Base-by-base conservation (phyloP, 2,888 invertebrate species). In the Cosmia pyralina region DNA sequence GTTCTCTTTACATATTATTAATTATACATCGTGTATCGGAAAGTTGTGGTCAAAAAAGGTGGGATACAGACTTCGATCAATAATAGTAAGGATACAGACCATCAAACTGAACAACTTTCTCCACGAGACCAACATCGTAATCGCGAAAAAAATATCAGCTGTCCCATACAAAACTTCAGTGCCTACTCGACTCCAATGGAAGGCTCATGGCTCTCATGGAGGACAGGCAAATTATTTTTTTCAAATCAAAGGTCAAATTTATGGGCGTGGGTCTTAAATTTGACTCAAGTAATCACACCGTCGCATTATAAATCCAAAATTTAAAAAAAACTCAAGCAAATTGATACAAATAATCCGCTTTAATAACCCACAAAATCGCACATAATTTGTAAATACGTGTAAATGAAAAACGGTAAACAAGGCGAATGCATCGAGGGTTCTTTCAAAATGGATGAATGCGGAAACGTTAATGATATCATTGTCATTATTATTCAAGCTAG, bases 401-500 rank as follows among this genome's bases (percentile, higher is more conserved):
- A 38, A 53, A 15, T 17, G 11, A 48, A 55, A 60, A 58, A 44
- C 10, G 13, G 11, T 34, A 38, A 71, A 57, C 34, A 46, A 52
- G 8, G 19, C 6, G 5, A 67, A 41, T 19, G 4, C 46, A n/a
- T 59, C 15, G 38, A 70, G 22, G 4, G 0, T 17, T 7, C 22
- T 8, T 70, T 58, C 8, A 71, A 68, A 65, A 62, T 69, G 38
- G 71, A 68, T 58, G 55, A 44, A 60, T 22, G 38, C n/a, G 41
- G 38, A 44, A 38, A 28, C 19, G 11, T 59, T 53, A 69, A 71
- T 68, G 5, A 72, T 72, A 59, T 73, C 41, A 74, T 72, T 67
- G 55, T 58, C 19, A 69, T 48, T 59, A 58, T 50, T 28, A 66
- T 63, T 68, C 4, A 62, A 69, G 41, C 55, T 48, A 41, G 53